These are phyloP conservation scores for Amblyraja radiata DNA, from an alignment of 2,797 vertebrate genomes.

Conservation along the genomic window DNA sequence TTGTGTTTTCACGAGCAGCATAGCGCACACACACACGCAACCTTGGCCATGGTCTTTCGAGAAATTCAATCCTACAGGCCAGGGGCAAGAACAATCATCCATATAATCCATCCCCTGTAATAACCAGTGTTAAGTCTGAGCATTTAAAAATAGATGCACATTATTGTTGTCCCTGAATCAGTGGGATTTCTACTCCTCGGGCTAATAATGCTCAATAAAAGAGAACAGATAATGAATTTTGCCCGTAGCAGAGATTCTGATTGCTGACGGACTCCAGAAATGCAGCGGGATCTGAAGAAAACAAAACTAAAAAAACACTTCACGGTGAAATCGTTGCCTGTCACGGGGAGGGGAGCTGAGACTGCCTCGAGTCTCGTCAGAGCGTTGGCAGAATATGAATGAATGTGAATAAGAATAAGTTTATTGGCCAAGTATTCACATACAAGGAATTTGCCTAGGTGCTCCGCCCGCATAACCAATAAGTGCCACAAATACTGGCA, in stretches of 20 bases:
- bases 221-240: constrained; percentile 6
- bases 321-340: not conserved
- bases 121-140: constrained; percentile 21
- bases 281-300: not conserved
- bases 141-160: constrained; percentile 19
- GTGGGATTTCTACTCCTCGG: constrained; percentile 3
- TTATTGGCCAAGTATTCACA: too few species aligned
- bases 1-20: not conserved
- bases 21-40: not conserved
- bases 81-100: constrained; percentile 20
- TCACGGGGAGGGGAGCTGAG: not conserved
- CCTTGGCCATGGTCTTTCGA: constrained; percentile 5
- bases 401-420: too few species aligned
- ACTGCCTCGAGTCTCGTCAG: not conserved
- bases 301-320: not conserved
- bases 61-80: constrained; percentile 25
- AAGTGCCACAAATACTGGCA: too few species aligned
- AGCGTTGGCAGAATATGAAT: too few species aligned
- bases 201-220: constrained; percentile 24
- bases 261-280: not conserved
- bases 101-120: constrained; percentile 28
- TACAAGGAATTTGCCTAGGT: too few species aligned
- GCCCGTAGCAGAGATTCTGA: constrained; percentile 1
- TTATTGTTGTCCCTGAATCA: constrained; percentile 10
- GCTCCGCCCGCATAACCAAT: too few species aligned